Evolutionary conservation across 2,888 invertebrate genomes (phyloP).

Genomic region (Xestobium rufovillosum): DNA sequence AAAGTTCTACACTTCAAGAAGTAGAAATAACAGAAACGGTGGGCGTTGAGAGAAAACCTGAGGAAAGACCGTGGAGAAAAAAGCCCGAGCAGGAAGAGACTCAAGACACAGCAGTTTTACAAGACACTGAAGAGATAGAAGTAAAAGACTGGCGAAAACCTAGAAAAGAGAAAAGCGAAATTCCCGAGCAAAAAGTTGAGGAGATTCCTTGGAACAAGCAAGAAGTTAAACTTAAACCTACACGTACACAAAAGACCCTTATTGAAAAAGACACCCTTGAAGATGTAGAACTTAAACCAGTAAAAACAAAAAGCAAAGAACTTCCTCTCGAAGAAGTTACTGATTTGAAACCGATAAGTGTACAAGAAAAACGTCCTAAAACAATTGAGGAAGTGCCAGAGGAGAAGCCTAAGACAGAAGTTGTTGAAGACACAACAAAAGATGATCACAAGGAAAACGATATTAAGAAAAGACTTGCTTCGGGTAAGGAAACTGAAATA

Average conservation of each 20-base stretch:
- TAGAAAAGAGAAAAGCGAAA: conserved; percentile 24
- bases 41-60: conserved; percentile 10
- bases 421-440: conserved; percentile 6
- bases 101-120: conserved; percentile 8
- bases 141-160: conserved; percentile 28
- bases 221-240: conserved; percentile 26
- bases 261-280: conserved; percentile 48
- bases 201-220: conserved; percentile 50
- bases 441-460: no score
- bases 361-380: conserved; percentile 4
- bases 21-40: conserved; percentile 4
- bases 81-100: conserved; percentile 3
- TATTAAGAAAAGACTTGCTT: no score
- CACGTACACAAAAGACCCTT: conserved; percentile 41
- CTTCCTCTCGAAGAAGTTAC: conserved; percentile 13
- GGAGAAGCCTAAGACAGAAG: no score
- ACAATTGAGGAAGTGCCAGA: no score
- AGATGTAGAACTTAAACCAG: conserved; percentile 45
- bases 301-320: conserved; percentile 20
- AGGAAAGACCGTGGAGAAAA: no score
- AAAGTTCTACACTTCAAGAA: conserved; percentile 6
- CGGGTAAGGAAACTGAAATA: no score
- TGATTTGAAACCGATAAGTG: conserved; percentile 6
- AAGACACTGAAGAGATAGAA: conserved; percentile 32
- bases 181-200: conserved; percentile 13